Base-by-base conservation (phyloP, 1,140 invertebrate genomes). In the Pseudomyrmex flavicornis region DNA sequence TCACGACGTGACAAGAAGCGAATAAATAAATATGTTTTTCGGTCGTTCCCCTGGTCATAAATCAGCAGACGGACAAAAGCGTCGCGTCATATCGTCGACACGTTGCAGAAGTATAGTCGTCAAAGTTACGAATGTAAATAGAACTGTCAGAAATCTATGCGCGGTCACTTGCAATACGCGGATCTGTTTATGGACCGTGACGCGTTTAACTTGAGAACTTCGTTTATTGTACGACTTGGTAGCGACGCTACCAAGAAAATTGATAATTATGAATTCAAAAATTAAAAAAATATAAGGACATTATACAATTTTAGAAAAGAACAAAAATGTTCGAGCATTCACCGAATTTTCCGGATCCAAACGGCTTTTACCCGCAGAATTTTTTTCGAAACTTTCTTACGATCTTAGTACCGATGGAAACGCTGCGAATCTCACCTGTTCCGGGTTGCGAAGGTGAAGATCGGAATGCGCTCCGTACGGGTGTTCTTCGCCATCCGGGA, bases 401-500 rank as follows among this genome's bases (percentile, higher is more conserved):
- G 0, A 50, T 12, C 10, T 26, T 4, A 44, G 1, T 44, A 1
- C 22, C 66, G 10, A 13, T 22, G n/a, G n/a, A 70, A n/a, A 35
- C 8, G 13, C 2, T 2, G 52, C 10, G 20, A 15, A 12, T 73
- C 75, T 91, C 90, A 96, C 96, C 95, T 96, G 96, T 90, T 96
- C 96, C 75, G 95, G 94, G 92, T 96, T 95, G 77, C 95, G 95
- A 90, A 96, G 94, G 85, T 97, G 96, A 82, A 96, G 93, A 85
- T 95, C 94, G 82, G 95, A 95, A 80, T 96, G 95, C 85, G 95
- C 94, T 70, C 94, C 94, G 88, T 96, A 96, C n/a, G 95, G 95
- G 48, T 95, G 94, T 85, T 97, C 96, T 91, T 97, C 96, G 68
- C 96, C 96, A 92, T 97, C 96, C 44, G 96, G 96, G 90, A 97